A percentile compares a stretch with the other conserved stretches of the same genome.
Evolutionary conservation across 2,113 vertebrate genomes (phyloP).

Genomic region (Sprattus sprattus): DNA sequence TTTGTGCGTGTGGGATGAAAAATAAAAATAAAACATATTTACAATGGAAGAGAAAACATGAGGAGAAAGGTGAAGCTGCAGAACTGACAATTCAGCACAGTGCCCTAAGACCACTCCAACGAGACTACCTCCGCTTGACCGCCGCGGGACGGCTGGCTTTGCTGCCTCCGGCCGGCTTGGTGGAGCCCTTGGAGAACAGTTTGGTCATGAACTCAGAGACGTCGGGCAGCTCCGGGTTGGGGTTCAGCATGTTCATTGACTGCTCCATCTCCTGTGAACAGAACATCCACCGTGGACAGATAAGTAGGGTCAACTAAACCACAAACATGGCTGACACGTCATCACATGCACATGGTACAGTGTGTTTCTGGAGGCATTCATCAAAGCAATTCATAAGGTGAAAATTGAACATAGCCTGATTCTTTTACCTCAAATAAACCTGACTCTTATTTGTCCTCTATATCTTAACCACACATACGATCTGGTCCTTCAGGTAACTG

Average conservation of each 20-base stretch:
- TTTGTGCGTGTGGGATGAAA: not conserved
- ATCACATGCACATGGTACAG: not conserved
- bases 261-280: constrained; percentile 93
- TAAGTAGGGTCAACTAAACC: not conserved
- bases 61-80: not conserved
- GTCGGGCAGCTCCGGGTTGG: constrained; percentile 96
- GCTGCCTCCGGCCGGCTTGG: constrained; percentile 85
- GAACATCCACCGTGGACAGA: not conserved
- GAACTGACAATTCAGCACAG: not conserved
- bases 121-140: constrained; percentile 91
- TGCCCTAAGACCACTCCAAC: not conserved
- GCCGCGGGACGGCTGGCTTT: constrained; percentile 86
- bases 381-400: not conserved
- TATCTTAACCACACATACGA: not conserved
- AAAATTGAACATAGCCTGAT: not conserved
- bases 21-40: not conserved
- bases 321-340: not conserved
- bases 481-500: not conserved
- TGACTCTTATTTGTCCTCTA: not conserved
- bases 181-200: constrained; percentile 94
- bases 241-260: constrained; percentile 99
- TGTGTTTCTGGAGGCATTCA: not conserved
- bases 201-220: constrained; percentile 99
- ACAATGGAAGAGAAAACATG: not conserved
- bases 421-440: not conserved